A percentile compares a stretch with the other conserved stretches of the same genome.
Evolutionary conservation across 2,888 invertebrate genomes (phyloP).

Genomic region (Phortica okadai): DNA sequence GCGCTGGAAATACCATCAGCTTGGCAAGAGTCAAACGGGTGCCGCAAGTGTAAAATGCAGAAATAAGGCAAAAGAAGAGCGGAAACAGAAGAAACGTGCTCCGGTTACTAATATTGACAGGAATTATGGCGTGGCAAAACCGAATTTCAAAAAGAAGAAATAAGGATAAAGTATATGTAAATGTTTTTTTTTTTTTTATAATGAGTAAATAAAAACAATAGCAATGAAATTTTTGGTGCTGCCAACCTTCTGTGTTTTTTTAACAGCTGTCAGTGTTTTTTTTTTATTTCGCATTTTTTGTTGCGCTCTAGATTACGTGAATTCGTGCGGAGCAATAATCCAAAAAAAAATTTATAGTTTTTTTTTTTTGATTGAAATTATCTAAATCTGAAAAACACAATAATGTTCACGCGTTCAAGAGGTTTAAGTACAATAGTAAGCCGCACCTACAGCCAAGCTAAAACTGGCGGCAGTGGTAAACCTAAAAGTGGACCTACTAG

Average conservation of each 20-base stretch:
- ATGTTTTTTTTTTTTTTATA: too few relatives aligned
- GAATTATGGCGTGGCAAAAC: conserved; percentile 73
- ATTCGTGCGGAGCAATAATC: conserved; percentile 33
- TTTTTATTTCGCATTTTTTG: conserved; percentile 22
- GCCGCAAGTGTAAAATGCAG: conserved; percentile 78
- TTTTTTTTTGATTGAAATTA: conserved; percentile 13
- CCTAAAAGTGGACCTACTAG: conserved; percentile 30
- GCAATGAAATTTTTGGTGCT: conserved; percentile 32
- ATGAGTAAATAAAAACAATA: too few relatives aligned
- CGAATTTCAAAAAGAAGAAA: conserved; percentile 66
- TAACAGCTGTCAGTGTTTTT: conserved; percentile 47
- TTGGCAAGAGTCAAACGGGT: conserved; percentile 81
- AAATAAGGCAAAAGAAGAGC: conserved; percentile 68
- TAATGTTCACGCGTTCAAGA: conserved; percentile 57
- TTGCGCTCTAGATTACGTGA: conserved; percentile 64
- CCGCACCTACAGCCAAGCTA: conserved; percentile 57
- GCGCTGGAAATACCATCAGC: conserved; percentile 77
- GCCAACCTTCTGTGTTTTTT: conserved; percentile 42
- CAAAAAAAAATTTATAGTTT: conserved; percentile 29
- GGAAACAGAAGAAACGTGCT: conserved; percentile 76
- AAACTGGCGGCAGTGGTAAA: conserved; percentile 38
- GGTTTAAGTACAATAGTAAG: conserved; percentile 49
- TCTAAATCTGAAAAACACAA: conserved; percentile 17
- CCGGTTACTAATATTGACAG: conserved; percentile 77
- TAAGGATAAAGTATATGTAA: conserved; percentile 25